Evolutionary conservation across 2,888 invertebrate genomes (phyloP).

Genomic region (Heliconius ismenius): DNA sequence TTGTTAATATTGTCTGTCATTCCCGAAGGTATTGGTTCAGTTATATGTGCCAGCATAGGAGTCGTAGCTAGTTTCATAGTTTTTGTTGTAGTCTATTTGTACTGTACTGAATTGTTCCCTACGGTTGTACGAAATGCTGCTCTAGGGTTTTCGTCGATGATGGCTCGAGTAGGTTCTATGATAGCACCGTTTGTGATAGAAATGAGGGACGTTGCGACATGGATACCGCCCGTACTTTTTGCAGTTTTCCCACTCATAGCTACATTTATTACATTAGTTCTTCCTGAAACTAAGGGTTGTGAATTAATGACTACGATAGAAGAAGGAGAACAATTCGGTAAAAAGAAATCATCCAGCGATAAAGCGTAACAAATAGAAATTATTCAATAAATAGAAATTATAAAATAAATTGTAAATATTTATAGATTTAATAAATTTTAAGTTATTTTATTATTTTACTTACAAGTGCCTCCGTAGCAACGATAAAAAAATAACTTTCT

Average conservation of each 20-base stretch:
- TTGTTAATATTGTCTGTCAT: conserved; percentile 83
- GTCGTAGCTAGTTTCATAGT: conserved; percentile 91
- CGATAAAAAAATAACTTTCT: no score
- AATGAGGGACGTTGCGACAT: conserved; percentile 71
- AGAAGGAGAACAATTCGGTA: conserved; percentile 86
- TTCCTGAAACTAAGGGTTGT: conserved; percentile 91
- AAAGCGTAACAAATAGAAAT: conserved; percentile 20
- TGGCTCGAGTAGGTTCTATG: conserved; percentile 93
- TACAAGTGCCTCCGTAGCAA: not conserved
- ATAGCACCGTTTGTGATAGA: conserved; percentile 90
- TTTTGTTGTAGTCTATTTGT: conserved; percentile 92
- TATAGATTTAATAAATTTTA: conserved; percentile 9
- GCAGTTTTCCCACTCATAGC: conserved; percentile 85
- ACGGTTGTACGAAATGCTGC: conserved; percentile 94
- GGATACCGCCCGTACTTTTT: conserved; percentile 87
- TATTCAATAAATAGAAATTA: not conserved
- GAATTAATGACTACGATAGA: conserved; percentile 89
- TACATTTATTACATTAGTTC: conserved; percentile 77
- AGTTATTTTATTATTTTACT: not conserved
- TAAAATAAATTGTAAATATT: conserved; percentile 10
- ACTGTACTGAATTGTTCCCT: conserved; percentile 93
- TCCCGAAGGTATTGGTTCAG: conserved; percentile 67
- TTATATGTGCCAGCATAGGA: conserved; percentile 86
- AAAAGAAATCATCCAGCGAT: conserved; percentile 47
- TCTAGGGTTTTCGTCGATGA: conserved; percentile 93